These are phyloP conservation scores for Phania funesta DNA, from an alignment of 2,888 invertebrate species.

Conservation along the genomic window DNA sequence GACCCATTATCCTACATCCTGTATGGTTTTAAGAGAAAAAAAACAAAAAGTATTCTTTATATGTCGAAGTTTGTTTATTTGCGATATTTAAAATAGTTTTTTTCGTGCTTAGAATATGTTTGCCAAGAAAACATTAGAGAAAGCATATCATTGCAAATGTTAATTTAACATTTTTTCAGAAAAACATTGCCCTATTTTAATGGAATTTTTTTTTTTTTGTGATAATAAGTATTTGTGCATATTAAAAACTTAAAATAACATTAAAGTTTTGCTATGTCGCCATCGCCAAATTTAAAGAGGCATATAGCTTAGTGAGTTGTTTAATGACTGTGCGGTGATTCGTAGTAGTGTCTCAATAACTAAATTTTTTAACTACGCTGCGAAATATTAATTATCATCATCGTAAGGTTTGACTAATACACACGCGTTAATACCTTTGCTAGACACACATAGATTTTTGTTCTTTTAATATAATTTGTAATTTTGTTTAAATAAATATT, in stretches of 20 bases:
- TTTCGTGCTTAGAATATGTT: conserved; percentile 35
- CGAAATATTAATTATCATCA: too few relatives aligned
- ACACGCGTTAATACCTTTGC: too few relatives aligned
- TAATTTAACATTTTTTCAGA: conserved; percentile 23
- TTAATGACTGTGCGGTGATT: too few relatives aligned
- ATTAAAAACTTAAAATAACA: not conserved
- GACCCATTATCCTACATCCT: conserved; percentile 50
- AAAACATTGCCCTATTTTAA: conserved; percentile 9
- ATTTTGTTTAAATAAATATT: too few relatives aligned
- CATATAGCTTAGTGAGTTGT: too few relatives aligned
- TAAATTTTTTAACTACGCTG: too few relatives aligned
- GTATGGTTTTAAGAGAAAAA: conserved; percentile 14
- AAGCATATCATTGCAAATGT: conserved; percentile 7
- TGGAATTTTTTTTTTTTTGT: not conserved
- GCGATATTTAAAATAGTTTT: conserved; percentile 1
- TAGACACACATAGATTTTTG: too few relatives aligned
- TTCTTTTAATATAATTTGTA: too few relatives aligned
- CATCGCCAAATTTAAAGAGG: too few relatives aligned
- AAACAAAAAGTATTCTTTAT: conserved; percentile 24
- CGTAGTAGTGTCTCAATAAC: too few relatives aligned
- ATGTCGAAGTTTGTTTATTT: conserved; percentile 23
- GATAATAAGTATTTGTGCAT: not conserved
- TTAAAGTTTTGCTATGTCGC: too few relatives aligned
- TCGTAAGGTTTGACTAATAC: too few relatives aligned
- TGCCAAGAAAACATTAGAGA: conserved; percentile 34